Evolutionary conservation across 2,797 vertebrate species (phyloP), one percentile per base, ranked within the genome.

Genomic region (Hemibagrus guttatus): DNA sequence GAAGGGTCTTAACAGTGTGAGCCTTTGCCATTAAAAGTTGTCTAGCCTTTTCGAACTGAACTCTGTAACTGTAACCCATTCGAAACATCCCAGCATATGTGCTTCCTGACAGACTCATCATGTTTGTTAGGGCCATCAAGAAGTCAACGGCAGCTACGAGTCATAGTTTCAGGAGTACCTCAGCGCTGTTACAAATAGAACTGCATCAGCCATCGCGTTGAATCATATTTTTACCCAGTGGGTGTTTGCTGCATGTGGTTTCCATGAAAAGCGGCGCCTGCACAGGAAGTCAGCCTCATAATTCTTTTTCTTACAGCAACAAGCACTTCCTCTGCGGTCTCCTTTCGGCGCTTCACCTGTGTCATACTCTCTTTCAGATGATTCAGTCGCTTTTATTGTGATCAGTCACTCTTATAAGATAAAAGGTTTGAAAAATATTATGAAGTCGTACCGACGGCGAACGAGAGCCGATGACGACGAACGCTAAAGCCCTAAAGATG

Each of bases 1-100:
- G 83, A 86, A 79, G 46, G 94, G 93, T 92, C 91, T 93, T 92
- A 92, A 69, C 31, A 54, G 1, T 52, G 12, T 7, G 31, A 58
- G 21, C 21, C 76, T 23, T 17, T 1, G 28, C 42, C 39, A n/a
- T 17, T 19, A 63, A 58, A 58, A 66, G n/a, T 92, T 93, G 92
- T 92, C 93, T 92, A 93, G 90, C 91, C 84, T 91, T 52, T 81
- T 58, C 61, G 9, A 49, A 49, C 46, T 49, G 9, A 49, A 49
- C 39, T 75, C 61, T 79, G 17, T 42, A 88, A 85, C 28, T 5
- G 35, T 74, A 54, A 31, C 35, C 2, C 54, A 66, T 49, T 82
- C 56, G 13, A 49, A 79, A 79, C n/a, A 35, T 35, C 72, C 13
- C 69, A 81, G 26, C 19, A 23, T 46, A 56, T 58, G 58, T 59